Percentiles rank a stretch among this genome's conserved stretches.
These are phyloP conservation scores for Karalla daura DNA, from an alignment of 2,797 vertebrate genomes.

Conservation along the genomic window DNA sequence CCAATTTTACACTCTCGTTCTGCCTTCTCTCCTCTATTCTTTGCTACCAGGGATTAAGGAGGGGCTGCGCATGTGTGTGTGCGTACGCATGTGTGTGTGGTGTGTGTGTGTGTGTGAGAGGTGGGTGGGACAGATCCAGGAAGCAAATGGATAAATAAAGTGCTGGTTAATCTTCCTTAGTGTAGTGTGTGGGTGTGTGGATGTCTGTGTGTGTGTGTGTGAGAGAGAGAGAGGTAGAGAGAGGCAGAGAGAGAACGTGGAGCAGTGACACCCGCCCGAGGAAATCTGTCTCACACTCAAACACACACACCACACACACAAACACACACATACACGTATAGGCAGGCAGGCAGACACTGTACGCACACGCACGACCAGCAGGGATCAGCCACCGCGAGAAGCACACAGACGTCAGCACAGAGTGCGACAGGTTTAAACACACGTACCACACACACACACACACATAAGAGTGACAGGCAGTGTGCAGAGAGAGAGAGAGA, in stretches of 20 bases:
- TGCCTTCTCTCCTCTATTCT: slow-evolving; percentile 43
- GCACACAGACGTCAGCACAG: slow-evolving; percentile 66
- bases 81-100: too few species aligned
- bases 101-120: slow-evolving; percentile 20
- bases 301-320: slow-evolving; percentile 48
- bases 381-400: slow-evolving; percentile 87
- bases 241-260: slow-evolving; percentile 67
- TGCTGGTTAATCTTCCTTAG: slow-evolving; percentile 79
- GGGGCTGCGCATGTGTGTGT: too few species aligned
- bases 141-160: slow-evolving; percentile 79
- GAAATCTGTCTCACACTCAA: slow-evolving; percentile 81
- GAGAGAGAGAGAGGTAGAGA: slow-evolving; percentile 62
- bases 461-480: slow-evolving; percentile 33
- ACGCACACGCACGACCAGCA: slow-evolving; percentile 52
- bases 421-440: slow-evolving; percentile 70
- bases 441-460: slow-evolving; percentile 32
- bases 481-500: slow-evolving; percentile 22
- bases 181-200: slow-evolving; percentile 70
- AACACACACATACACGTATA: slow-evolving; percentile 24
- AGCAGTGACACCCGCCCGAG: slow-evolving; percentile 75
- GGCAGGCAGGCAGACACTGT: slow-evolving; percentile 25
- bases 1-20: slow-evolving; percentile 12
- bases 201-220: slow-evolving; percentile 58
- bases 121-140: slow-evolving; percentile 51
- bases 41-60: slow-evolving; percentile 73